Conservation (phyloP, 2,113 vertebrate species). For the Onychorhynchus coronatus region DNA sequence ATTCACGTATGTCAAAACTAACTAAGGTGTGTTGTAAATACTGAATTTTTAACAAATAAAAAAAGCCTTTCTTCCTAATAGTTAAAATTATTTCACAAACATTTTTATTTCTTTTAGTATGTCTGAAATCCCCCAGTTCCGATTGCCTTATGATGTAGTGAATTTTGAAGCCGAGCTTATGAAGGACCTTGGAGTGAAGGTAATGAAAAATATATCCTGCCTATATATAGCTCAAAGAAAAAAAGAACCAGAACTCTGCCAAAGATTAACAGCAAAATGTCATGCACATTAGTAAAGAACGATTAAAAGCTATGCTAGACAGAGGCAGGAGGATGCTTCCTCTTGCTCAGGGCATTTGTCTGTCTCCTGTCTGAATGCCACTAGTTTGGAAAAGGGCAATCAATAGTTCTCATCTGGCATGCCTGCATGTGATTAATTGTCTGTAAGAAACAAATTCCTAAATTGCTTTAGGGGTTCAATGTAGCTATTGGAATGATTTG, state of each 20-base stretch:
- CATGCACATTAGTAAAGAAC: constrained; percentile 84
- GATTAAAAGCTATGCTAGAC: constrained; percentile 83
- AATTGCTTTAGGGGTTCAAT: constrained; percentile 79
- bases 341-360: constrained; percentile 82
- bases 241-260: constrained; percentile 62
- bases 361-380: constrained; percentile 89
- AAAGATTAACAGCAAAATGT: constrained; percentile 82
- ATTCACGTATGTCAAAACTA: background rate
- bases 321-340: constrained; percentile 74
- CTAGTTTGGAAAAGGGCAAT: constrained; percentile 89
- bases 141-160: constrained; percentile 85
- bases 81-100: background rate
- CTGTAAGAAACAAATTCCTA: constrained; percentile 80
- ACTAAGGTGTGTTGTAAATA: background rate
- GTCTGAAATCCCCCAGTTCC: constrained; percentile 91
- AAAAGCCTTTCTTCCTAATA: background rate
- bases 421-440: constrained; percentile 88
- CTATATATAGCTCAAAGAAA: constrained; percentile 44
- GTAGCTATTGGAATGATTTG: constrained; percentile 73
- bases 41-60: background rate
- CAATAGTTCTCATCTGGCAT: constrained; percentile 88
- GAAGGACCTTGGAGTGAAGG: constrained; percentile 91
- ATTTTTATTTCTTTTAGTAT: constrained; percentile 66
- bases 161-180: constrained; percentile 88
- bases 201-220: constrained; percentile 73